These are phyloP conservation scores for Emberiza fucata DNA, from an alignment of 2,113 vertebrate genomes.

Conservation along the genomic window DNA sequence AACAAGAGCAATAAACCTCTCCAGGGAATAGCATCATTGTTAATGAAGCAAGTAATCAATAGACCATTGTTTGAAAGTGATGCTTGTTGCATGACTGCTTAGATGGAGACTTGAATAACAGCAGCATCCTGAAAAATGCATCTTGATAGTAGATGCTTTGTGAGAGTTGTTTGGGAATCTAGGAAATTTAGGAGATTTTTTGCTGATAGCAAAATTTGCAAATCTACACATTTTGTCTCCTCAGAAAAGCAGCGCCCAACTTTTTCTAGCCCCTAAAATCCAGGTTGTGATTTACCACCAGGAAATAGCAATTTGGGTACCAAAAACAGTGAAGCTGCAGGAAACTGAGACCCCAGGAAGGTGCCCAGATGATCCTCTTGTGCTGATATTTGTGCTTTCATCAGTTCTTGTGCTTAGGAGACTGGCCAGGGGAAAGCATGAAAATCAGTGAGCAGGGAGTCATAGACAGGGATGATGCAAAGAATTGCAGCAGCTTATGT, in stretches of 20 bases:
- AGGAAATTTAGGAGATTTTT: background rate
- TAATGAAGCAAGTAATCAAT: slow-evolving; percentile 45
- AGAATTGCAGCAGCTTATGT: background rate
- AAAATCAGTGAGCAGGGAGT: background rate
- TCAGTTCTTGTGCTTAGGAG: background rate
- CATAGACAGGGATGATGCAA: rapidly evolving
- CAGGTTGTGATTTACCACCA: background rate
- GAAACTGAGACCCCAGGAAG: background rate
- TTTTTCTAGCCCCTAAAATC: background rate
- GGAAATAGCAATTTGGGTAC: background rate
- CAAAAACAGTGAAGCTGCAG: rapidly evolving
- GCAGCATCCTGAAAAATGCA: background rate
- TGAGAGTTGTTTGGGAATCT: background rate
- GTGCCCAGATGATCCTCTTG: rapidly evolving
- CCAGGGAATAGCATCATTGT: background rate
- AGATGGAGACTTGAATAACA: background rate
- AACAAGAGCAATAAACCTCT: slow-evolving; percentile 18
- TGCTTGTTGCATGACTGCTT: slow-evolving; percentile 17
- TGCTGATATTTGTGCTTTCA: background rate
- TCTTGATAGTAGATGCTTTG: background rate
- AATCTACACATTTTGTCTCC: background rate
- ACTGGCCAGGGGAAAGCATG: background rate
- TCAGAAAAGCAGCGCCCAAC: background rate
- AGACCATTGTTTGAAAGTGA: background rate
- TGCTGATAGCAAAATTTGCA: background rate